Evolutionary conservation across 2,113 vertebrate species (phyloP).

Genomic region (Nicator chloris): DNA sequence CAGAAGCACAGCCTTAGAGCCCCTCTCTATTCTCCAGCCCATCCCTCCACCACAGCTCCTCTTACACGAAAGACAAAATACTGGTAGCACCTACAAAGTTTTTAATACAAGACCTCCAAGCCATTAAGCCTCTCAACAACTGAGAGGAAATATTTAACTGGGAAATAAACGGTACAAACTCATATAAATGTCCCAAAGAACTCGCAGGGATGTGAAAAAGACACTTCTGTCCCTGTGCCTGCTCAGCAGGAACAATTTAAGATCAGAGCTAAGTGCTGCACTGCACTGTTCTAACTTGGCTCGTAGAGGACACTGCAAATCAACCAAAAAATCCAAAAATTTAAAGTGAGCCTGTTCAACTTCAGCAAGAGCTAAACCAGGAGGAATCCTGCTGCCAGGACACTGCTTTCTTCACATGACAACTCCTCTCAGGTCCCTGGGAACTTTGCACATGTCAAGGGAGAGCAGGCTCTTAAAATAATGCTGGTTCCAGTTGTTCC

Average conservation of each 20-base stretch:
- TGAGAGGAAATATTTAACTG: background rate
- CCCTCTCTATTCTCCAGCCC: background rate
- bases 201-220: background rate
- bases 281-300: background rate
- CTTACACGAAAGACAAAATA: background rate
- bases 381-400: background rate
- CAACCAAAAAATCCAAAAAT: background rate
- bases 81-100: background rate
- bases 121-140: background rate
- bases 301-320: background rate
- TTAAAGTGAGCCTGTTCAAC: background rate
- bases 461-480: background rate
- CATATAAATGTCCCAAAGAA: background rate
- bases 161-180: background rate
- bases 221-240: background rate
- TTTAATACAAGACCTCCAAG: background rate
- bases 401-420: background rate
- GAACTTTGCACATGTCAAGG: background rate
- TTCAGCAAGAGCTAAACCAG: background rate
- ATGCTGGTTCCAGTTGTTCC: background rate
- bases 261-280: background rate
- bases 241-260: background rate
- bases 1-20: background rate
- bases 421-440: background rate
- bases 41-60: background rate